A percentile compares a stretch with the other conserved stretches of the same genome.
These are phyloP conservation scores for Orchestia grillus DNA, from an alignment of 1,140 invertebrate species.

Conservation along the genomic window DNA sequence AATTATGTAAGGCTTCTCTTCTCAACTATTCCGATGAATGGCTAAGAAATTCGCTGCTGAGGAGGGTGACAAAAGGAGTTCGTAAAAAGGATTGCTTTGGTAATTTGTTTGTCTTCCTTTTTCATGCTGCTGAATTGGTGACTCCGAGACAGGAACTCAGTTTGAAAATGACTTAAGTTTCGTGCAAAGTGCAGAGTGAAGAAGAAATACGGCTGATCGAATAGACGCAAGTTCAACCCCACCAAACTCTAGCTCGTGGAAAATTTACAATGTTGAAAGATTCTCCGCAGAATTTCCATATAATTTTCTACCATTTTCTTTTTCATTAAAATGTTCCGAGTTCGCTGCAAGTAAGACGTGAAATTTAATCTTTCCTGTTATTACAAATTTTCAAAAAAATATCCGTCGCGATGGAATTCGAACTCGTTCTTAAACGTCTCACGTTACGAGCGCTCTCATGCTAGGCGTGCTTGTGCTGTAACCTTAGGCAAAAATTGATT, in stretches of 20 bases:
- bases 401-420: neutral
- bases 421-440: neutral
- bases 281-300: no score
- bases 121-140: neutral
- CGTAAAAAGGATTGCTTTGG: neutral
- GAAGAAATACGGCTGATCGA: no score
- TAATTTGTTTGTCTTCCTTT: neutral
- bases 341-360: no score
- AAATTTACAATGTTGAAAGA: no score
- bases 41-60: neutral
- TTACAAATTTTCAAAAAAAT: neutral
- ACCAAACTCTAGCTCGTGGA: no score
- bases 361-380: neutral
- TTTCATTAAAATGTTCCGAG: no score
- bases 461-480: neutral
- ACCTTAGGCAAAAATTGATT: neutral
- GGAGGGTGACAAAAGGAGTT: neutral
- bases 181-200: neutral
- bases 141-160: neutral
- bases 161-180: neutral
- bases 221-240: no score
- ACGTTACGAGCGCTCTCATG: neutral
- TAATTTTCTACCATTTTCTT: no score
- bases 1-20: conserved; percentile 7
- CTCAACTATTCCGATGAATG: neutral